Evolutionary conservation across 2,888 invertebrate species (phyloP), one percentile per base, ranked within the genome.

Genomic region (Aleiodes leptofemur): DNA sequence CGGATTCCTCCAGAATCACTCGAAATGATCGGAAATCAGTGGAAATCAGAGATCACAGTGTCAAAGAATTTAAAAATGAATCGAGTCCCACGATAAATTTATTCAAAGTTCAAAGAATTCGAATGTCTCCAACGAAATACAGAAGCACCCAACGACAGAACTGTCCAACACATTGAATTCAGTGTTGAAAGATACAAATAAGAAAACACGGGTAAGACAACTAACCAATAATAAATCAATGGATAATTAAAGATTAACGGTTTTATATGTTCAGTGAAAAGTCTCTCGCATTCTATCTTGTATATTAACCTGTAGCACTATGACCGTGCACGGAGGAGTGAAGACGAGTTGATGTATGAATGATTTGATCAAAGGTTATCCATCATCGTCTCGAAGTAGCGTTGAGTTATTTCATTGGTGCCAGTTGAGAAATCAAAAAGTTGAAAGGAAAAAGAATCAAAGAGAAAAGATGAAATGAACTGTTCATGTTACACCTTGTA

Each of bases 201-300:
- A 79, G 79, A 79, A 43, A 78, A 78, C 78, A 80, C 69, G 74
- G 81, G 83, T 81, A 76, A 74, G 78, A 78, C 79, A 78, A 79
- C 74, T 74, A 76, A 77, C 77, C 81, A 80, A 84, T 84, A 83
- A 87, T 87, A 87, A 87, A 87, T 87, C 88, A 87, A 86, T 84
- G 82, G 80, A 82, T 86, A 87, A 87, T 87, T 87, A 87, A 87
- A 86, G 86, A 86, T 85, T 85, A 87, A 87, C 87, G 85, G 86
- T 84, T 76, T 43, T 43, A 43, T 43, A 43, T 43, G 11, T 43
- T 23, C 55, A 66, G 74, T 56, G 66, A 71, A 68, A 72, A 31
- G 70, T 69, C 74, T 51, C 73, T 51, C 71, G 70, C 48, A 29
- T 31, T 57, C 31, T 31, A 57, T 57, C 13, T 13, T 6, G 31